A percentile compares a stretch with the other conserved stretches of the same genome.
These are phyloP conservation scores for Alaudala cheleensis DNA, from an alignment of 2,113 vertebrate genomes.

Conservation along the genomic window DNA sequence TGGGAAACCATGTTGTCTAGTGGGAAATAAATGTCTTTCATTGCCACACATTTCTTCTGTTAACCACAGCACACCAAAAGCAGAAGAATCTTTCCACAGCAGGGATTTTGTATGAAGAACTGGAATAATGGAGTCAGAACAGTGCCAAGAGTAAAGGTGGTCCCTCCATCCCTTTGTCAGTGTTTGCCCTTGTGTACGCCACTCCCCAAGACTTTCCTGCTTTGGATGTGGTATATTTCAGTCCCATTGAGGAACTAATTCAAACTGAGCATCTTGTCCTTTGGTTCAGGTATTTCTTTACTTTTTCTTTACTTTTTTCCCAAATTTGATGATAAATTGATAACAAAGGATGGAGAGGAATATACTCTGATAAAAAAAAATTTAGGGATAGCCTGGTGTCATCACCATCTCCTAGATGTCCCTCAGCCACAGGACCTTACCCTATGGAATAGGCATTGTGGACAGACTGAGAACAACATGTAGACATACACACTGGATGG, in stretches of 20 bases:
- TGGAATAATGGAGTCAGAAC: neutral
- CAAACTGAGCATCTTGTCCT: neutral
- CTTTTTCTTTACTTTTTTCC: neutral
- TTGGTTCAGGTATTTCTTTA: neutral
- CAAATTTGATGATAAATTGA: neutral
- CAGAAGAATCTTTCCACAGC: neutral
- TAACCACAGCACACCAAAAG: neutral
- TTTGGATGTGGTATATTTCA: neutral
- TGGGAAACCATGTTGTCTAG: neutral
- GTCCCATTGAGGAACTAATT: neutral
- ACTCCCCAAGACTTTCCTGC: neutral
- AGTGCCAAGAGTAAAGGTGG: neutral
- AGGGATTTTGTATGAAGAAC: neutral
- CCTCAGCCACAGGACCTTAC: neutral
- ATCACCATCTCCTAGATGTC: neutral
- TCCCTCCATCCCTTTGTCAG: neutral
- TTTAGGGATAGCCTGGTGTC: neutral
- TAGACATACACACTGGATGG: fast-evolving
- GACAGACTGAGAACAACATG: neutral
- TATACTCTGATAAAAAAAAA: neutral
- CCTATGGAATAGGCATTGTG: neutral
- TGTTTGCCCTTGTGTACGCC: neutral
- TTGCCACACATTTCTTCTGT: neutral
- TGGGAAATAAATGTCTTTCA: neutral
- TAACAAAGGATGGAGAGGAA: neutral